Conservation (phyloP, 2,888 invertebrate species). For the Tenthredo amoena region DNA sequence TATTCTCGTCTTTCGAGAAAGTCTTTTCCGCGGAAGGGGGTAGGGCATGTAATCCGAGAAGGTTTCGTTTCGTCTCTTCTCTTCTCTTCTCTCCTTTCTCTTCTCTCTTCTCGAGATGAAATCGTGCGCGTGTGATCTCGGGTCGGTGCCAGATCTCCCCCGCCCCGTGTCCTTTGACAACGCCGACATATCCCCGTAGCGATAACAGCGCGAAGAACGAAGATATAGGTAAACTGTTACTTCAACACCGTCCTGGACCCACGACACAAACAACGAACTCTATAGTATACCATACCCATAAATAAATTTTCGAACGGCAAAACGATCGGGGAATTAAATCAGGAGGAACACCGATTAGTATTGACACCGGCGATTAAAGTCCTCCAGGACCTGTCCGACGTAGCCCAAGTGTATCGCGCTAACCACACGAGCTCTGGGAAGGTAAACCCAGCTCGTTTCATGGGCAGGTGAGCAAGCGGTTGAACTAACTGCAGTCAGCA, state of each 20-base stretch:
- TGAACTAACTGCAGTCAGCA: slow-evolving; percentile 59
- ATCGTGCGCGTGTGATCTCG: slow-evolving; percentile 41
- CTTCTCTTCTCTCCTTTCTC: background rate
- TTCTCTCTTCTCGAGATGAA: slow-evolving; percentile 27
- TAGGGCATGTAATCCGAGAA: slow-evolving; percentile 43
- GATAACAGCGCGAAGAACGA: slow-evolving; percentile 2
- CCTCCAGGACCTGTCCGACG: background rate
- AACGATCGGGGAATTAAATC: slow-evolving; percentile 70
- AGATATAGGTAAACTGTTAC: background rate
- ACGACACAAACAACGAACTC: background rate
- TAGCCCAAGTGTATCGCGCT: background rate
- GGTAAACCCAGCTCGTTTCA: slow-evolving; percentile 55
- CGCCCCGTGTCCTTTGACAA: slow-evolving; percentile 70
- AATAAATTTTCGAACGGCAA: slow-evolving; percentile 58
- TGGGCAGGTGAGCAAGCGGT: slow-evolving; percentile 59
- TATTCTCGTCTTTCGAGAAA: background rate
- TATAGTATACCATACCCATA: slow-evolving; percentile 55
- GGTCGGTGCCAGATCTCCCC: slow-evolving; percentile 32
- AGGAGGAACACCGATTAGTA: slow-evolving; percentile 73
- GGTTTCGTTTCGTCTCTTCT: slow-evolving; percentile 1
- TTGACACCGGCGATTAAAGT: slow-evolving; percentile 73
- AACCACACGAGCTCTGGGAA: background rate
- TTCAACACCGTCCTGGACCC: slow-evolving; percentile 52
- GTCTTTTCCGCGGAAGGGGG: background rate
- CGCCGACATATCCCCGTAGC: slow-evolving; percentile 66